Percentiles rank a stretch among this genome's conserved stretches.
Evolutionary conservation across 2,888 invertebrate species (phyloP).

Genomic region (Drosophila paramelanica): DNA sequence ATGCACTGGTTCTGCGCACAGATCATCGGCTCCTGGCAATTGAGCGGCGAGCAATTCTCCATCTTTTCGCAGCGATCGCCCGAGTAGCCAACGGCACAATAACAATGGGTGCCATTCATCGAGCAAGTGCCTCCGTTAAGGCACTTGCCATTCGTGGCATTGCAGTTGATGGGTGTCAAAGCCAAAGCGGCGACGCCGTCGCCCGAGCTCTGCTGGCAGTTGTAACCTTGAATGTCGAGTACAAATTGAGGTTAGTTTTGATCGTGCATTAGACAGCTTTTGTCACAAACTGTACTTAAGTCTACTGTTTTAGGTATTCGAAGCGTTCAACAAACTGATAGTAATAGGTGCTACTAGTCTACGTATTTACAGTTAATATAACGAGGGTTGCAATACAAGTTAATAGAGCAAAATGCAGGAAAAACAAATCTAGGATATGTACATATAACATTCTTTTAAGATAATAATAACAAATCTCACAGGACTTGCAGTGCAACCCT

Average conservation of each 20-base stretch:
- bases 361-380: conserved; percentile 61
- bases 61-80: conserved; percentile 83
- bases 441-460: neutral
- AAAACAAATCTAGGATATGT: neutral
- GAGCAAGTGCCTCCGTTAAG: conserved; percentile 84
- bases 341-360: conserved; percentile 27
- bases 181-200: conserved; percentile 57
- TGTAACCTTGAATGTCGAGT: conserved; percentile 80
- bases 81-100: conserved; percentile 83
- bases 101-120: conserved; percentile 83
- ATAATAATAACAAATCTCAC: too few species aligned
- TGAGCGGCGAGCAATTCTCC: conserved; percentile 80
- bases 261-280: neutral
- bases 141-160: conserved; percentile 82
- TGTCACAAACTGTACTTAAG: conserved; percentile 16
- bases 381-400: conserved; percentile 67
- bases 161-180: conserved; percentile 70
- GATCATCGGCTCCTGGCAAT: conserved; percentile 84
- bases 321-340: neutral
- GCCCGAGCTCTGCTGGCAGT: conserved; percentile 81
- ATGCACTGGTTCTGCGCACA: conserved; percentile 84
- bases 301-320: neutral
- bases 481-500: conserved; percentile 54
- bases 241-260: conserved; percentile 17
- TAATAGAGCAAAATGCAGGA: conserved; percentile 3